phyloP scores from a whole-genome alignment of 1,140 invertebrate species.

The Zaprionus kolodkinae region DNA sequence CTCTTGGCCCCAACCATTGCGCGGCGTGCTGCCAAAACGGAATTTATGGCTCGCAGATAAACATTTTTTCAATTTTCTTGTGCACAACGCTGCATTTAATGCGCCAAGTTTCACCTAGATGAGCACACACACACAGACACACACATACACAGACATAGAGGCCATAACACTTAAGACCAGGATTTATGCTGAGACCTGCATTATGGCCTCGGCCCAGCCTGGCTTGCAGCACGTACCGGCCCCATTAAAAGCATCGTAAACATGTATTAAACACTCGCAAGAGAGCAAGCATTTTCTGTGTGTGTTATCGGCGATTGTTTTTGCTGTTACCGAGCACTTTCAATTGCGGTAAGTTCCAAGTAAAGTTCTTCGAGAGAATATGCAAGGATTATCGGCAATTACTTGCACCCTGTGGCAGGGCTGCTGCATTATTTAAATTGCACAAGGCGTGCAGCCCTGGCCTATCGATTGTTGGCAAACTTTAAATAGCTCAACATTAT shows the following conservation, averaged over 20 bases:
- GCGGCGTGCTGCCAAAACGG: slow-evolving; percentile 58
- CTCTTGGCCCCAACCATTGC: not conserved
- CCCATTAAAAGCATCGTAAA: slow-evolving; percentile 26
- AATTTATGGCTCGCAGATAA: slow-evolving; percentile 76
- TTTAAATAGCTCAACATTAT: not conserved
- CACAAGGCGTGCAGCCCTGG: not conserved
- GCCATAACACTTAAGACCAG: slow-evolving; percentile 26
- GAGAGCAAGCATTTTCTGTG: not conserved
- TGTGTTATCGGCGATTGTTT: slow-evolving; percentile 4
- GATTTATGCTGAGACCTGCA: slow-evolving; percentile 18
- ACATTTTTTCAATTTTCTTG: slow-evolving; percentile 51
- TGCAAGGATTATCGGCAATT: slow-evolving; percentile 1
- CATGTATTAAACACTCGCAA: slow-evolving; percentile 7
- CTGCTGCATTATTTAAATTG: not conserved
- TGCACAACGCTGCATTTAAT: slow-evolving; percentile 68
- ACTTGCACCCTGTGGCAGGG: not conserved
- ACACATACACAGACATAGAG: not conserved
- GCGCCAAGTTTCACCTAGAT: slow-evolving; percentile 58
- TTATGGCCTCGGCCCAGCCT: not conserved
- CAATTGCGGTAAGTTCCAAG: not conserved
- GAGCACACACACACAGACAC: not conserved
- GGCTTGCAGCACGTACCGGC: too few relatives aligned
- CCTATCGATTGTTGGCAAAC: not conserved
- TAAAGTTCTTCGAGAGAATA: not conserved
- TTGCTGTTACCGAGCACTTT: slow-evolving; percentile 4